A percentile compares a stretch with the other conserved stretches of the same genome.
phyloP scores from a whole-genome alignment of 1,140 invertebrate species.

The Orius insidiosus region DNA sequence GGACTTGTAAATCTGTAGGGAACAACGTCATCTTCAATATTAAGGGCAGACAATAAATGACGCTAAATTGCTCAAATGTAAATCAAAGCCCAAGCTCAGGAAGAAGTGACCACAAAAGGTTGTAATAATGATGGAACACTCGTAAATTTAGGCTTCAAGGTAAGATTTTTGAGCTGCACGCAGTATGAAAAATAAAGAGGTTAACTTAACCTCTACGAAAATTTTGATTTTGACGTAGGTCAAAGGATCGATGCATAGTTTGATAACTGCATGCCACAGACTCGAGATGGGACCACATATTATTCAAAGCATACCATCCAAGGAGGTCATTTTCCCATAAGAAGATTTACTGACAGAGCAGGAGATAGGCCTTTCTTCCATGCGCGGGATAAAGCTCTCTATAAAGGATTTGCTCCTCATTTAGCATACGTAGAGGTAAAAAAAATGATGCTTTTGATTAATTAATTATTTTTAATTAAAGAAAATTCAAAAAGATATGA shows the following conservation, averaged over 20 bases:
- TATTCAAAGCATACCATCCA: slow-evolving; percentile 10
- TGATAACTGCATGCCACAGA: slow-evolving; percentile 13
- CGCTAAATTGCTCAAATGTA: too few relatives aligned
- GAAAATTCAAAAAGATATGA: slow-evolving; percentile 12
- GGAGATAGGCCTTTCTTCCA: slow-evolving; percentile 13
- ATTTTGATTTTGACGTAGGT: slow-evolving; percentile 1
- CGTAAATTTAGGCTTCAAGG: neutral
- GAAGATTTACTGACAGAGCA: slow-evolving; percentile 7
- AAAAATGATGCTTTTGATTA: neutral
- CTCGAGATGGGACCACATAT: neutral
- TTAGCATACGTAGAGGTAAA: too few relatives aligned
- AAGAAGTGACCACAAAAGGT: neutral
- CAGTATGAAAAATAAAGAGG: neutral
- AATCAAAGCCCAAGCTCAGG: too few relatives aligned
- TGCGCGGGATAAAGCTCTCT: slow-evolving; percentile 14
- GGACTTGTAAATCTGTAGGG: too few relatives aligned
- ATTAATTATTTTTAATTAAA: neutral
- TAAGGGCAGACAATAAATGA: too few relatives aligned
- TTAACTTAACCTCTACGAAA: neutral
- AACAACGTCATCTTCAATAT: too few relatives aligned
- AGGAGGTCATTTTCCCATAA: slow-evolving; percentile 6
- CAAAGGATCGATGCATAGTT: neutral
- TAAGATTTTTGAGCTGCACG: neutral
- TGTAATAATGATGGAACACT: neutral
- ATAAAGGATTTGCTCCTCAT: slow-evolving; percentile 17